Evolutionary conservation across 2,797 vertebrate species (phyloP).

Genomic region (Ctenopoma multispine): DNA sequence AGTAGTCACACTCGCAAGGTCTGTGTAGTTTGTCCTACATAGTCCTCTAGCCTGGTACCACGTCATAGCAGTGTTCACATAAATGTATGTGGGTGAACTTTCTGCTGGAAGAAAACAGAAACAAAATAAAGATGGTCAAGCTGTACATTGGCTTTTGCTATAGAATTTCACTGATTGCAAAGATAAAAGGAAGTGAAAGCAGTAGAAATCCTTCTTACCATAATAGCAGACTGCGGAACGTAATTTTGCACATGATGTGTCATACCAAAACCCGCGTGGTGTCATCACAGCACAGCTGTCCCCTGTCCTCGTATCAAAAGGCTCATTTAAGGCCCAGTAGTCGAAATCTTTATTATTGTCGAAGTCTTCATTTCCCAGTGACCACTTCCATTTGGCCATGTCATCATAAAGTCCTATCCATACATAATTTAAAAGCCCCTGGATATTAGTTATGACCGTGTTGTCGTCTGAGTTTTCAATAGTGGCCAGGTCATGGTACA

Average conservation of each 20-base stretch:
- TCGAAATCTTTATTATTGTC: not conserved
- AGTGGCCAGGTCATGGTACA: slow-evolving; percentile 59
- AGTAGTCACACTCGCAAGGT: slow-evolving; percentile 50
- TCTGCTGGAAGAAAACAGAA: slow-evolving; percentile 12
- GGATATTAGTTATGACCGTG: not conserved
- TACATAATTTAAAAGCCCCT: rapidly evolving
- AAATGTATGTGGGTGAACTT: not conserved
- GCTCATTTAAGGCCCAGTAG: rapidly evolving
- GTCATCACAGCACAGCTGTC: slow-evolving; percentile 11
- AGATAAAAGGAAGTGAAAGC: no score
- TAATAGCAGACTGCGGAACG: slow-evolving; percentile 12
- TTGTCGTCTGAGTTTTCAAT: slow-evolving; percentile 17
- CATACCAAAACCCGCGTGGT: rapidly evolving
- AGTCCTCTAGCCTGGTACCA: slow-evolving; percentile 17
- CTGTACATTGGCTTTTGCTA: not conserved
- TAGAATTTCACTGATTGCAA: not conserved
- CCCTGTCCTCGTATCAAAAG: rapidly evolving
- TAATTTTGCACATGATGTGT: rapidly evolving
- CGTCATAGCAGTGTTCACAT: rapidly evolving
- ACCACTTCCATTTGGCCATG: slow-evolving; percentile 61
- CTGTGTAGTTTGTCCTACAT: slow-evolving; percentile 48
- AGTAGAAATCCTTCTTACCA: slow-evolving; percentile 24
- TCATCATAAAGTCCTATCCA: slow-evolving; percentile 68
- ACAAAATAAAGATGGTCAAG: not conserved
- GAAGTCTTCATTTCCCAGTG: not conserved